Base-by-base conservation (phyloP, 2,797 vertebrate genomes). In the Diplodus puntazzo region DNA sequence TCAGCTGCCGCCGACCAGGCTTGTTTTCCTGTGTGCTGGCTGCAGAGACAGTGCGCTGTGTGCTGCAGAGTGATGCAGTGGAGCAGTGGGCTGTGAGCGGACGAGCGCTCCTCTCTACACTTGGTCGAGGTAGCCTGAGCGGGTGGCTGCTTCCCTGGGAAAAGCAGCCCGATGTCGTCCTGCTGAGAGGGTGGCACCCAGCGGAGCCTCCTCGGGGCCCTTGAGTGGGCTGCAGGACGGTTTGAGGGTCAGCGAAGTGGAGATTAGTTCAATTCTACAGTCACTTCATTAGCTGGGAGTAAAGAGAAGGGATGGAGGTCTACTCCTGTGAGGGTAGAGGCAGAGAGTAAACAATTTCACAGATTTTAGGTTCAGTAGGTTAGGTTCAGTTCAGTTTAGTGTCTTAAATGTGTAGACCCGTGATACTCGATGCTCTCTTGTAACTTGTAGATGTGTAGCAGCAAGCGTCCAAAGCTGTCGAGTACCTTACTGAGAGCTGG, bases 31-130 rank as follows among this genome's bases (percentile, higher is more conserved):
- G 86, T 75, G 85, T 89, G 77, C 60, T 2, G 83, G 87, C 58
- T 82, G 90, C 88, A 91, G 89, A 83, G 54, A 23, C 74, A 17
- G 81, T 73, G 39, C 2, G 10, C 63, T 71, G 81, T 52, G 69
- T 88, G 89, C 87, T 93, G 92, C 94, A 95, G 89, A 85, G 88
- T 94, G 92, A 94, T 95, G 95, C 94, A 94, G 91, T 90, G 88
- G 75, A 88, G 84, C 86, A 64, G 84, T 79, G 80, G 86, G 81
- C 84, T 85, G 82, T 83, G 80, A 77, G 86, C 74, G 74, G 79
- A 80, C 68, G 85, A 92, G 82, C 70, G 62, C 77, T 72, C 58
- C 73, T 86, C 59, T 75, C 82, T 84, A 86, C 81, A 55, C 86
- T 88, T 67, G 75, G 87, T 69, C 0, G 63, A 81, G 84, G 91